Conservation (phyloP, 1,140 invertebrate species). For the Ceratosolen fusciceps region DNA sequence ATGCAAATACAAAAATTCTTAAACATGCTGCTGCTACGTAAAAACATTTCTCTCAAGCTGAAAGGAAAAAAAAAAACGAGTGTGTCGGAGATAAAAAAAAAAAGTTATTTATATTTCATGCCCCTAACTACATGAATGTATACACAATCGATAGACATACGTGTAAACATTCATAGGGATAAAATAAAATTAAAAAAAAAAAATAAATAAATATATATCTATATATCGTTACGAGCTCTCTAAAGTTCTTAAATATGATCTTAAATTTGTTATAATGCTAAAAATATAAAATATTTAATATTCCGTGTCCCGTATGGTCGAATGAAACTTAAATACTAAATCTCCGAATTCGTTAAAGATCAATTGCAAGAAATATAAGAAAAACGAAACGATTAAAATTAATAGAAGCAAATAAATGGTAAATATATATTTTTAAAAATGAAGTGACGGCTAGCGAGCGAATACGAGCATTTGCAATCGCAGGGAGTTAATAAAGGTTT, state of each 20-base stretch:
- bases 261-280: not conserved
- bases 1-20: slow-evolving; percentile 1
- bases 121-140: not conserved
- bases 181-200: not conserved
- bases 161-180: not conserved
- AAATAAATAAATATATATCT: not conserved
- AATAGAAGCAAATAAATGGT: no score
- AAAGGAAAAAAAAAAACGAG: not conserved
- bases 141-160: not conserved
- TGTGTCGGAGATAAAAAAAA: slow-evolving; percentile 11
- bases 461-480: no score
- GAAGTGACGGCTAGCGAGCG: no score
- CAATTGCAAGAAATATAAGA: no score
- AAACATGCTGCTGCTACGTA: not conserved
- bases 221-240: not conserved
- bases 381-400: no score
- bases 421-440: no score
- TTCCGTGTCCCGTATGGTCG: no score
- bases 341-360: no score
- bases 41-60: not conserved
- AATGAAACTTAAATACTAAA: no score
- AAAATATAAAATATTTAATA: no score
- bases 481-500: no score
- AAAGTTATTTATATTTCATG: slow-evolving; percentile 21
- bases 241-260: not conserved